Percentiles rank a stretch among this genome's conserved stretches.
Conservation (phyloP, 1,140 invertebrate genomes). For the Thalassaphorura encarpata region DNA sequence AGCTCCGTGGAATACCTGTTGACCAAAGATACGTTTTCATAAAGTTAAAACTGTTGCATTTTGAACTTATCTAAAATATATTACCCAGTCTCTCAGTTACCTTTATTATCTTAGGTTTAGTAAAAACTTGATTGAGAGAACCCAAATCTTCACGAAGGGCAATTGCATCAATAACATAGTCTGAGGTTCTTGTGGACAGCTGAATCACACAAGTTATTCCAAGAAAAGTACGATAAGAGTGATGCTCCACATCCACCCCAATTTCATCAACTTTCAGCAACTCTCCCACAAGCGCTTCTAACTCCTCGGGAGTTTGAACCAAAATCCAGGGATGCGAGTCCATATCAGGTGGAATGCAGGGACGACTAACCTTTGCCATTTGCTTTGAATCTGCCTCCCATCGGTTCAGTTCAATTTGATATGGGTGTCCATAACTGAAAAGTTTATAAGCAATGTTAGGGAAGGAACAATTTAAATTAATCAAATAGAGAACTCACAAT, state of each 20-base stretch:
- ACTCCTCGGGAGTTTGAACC: conserved; percentile 53
- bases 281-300: conserved; percentile 55
- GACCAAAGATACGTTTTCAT: conserved; percentile 6
- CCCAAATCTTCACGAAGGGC: conserved; percentile 68
- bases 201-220: conserved; percentile 90
- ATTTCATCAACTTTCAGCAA: conserved; percentile 58
- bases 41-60: not conserved
- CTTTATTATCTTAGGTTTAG: conserved; percentile 82
- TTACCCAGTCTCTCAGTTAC: too few relatives aligned
- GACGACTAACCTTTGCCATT: conserved; percentile 39
- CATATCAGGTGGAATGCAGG: conserved; percentile 39
- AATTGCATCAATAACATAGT: conserved; percentile 88
- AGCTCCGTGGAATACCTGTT: conserved; percentile 82
- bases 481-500: conserved; percentile 33
- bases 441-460: conserved; percentile 34
- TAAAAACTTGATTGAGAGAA: conserved; percentile 81
- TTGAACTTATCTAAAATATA: not conserved
- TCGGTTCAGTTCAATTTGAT: conserved; percentile 70
- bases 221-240: conserved; percentile 69
- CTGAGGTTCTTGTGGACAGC: conserved; percentile 73
- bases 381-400: conserved; percentile 48
- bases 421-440: conserved; percentile 71
- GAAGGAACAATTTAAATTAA: not conserved
- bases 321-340: conserved; percentile 54
- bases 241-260: conserved; percentile 75